Evolutionary conservation across 2,888 invertebrate genomes (phyloP).

Genomic region (Acanthococcus lagerstroemiae): DNA sequence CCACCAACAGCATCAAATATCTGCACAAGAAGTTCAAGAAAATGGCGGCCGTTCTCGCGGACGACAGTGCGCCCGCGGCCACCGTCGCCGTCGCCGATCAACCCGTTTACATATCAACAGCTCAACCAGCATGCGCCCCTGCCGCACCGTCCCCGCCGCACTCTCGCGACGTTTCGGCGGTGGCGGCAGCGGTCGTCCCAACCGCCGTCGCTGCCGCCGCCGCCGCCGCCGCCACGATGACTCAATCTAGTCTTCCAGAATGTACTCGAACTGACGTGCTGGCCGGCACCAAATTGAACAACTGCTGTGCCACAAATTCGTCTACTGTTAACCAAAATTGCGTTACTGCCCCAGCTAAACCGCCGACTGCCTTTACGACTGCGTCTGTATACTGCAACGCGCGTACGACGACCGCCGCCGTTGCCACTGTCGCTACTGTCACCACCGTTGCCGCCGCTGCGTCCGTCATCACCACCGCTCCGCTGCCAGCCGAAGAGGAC

Average conservation of each 20-base stretch:
- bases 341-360: background rate
- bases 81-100: constrained; percentile 20
- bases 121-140: background rate
- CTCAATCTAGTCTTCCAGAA: constrained; percentile 25
- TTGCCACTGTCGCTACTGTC: constrained; percentile 45
- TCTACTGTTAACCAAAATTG: background rate
- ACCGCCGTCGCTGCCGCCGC: background rate
- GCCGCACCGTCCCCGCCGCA: constrained; percentile 30
- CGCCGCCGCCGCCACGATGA: background rate
- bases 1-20: constrained; percentile 49
- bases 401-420: constrained; percentile 38
- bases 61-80: constrained; percentile 27
- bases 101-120: background rate
- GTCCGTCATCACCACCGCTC: constrained; percentile 39
- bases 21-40: constrained; percentile 90
- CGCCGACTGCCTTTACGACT: background rate
- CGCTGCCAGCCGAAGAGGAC: background rate
- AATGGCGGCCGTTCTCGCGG: constrained; percentile 46
- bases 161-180: constrained; percentile 33
- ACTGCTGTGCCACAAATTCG: no score
- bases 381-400: constrained; percentile 7
- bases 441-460: constrained; percentile 43
- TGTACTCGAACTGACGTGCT: background rate
- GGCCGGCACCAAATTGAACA: no score
- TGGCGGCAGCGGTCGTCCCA: constrained; percentile 27